Conservation (phyloP, 1,140 invertebrate species). For the Eupeodes corollae region DNA sequence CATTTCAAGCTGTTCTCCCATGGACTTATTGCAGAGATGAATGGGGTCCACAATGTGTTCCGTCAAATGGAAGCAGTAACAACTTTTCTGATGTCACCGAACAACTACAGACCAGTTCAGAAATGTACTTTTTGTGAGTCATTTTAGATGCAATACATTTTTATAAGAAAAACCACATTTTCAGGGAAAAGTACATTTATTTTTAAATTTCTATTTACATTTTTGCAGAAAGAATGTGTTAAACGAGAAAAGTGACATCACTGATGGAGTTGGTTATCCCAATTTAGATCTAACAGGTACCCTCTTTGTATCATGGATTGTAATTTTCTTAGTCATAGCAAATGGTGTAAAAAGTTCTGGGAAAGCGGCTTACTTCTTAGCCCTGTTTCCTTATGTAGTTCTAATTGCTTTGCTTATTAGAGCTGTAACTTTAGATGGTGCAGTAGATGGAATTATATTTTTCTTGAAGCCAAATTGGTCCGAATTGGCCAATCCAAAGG, state of each 20-base stretch:
- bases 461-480: constrained; percentile 50
- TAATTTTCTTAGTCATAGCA: constrained; percentile 59
- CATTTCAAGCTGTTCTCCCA: constrained; percentile 48
- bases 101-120: constrained; percentile 37
- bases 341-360: constrained; percentile 62
- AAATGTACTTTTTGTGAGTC: constrained; percentile 42
- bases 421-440: constrained; percentile 58
- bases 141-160: background rate
- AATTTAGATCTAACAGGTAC: constrained; percentile 56
- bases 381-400: constrained; percentile 69
- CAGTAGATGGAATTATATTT: constrained; percentile 55
- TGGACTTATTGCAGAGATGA: constrained; percentile 51
- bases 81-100: background rate
- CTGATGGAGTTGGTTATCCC: constrained; percentile 47
- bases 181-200: background rate
- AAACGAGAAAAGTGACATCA: constrained; percentile 44
- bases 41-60: constrained; percentile 41
- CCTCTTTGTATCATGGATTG: constrained; percentile 58
- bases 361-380: constrained; percentile 66
- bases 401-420: constrained; percentile 59
- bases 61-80: background rate
- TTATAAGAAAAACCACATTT: background rate
- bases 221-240: constrained; percentile 44
- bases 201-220: background rate
- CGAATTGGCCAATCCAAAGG: constrained; percentile 42